Evolutionary conservation across 1,140 invertebrate genomes (phyloP), one percentile per base, ranked within the genome.

Genomic region (Octopus bimaculoides): DNA sequence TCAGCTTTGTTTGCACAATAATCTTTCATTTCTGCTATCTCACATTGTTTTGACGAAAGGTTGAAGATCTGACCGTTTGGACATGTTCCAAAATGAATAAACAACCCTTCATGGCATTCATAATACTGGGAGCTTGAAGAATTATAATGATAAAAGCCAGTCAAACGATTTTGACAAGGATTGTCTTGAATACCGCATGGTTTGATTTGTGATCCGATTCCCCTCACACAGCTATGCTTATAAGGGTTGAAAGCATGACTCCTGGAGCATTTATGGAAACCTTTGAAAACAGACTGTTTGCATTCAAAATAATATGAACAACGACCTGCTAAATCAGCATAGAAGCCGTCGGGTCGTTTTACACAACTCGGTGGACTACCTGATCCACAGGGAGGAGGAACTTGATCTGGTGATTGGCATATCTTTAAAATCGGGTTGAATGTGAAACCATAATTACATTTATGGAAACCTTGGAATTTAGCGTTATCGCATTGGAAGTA

Each of bases 241-340:
- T 79, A 12, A 4, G 82, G 81, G 76, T 84, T 81, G 77, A 83
- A 84, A 14, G 81, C 79, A 41, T 41, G 26, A 9, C 84, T 82
- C 55, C 75, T 78, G 56, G 83, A 82, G 55, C 84, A 84, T n/a
- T 79, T 81, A 52, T 54, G 78, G 75, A 82, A 83, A 14, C 77
- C 54, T 69, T 80, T 54, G 79, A 83, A 84, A 41, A 53, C 52
- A 14, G 74, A 69, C 5, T 79, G 26, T 17, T 78, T 76, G 66
- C 84, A 84, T 69, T 83, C 80, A 74, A 83, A 83, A 78, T 83
- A 84, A 77, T 83, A 80, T 14, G 82, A 78, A 56, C 84, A 84
- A 52, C 84, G 77, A n/a, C 84, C 84, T 73, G 77, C 80, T 4
- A 79, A 79, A 75, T 84, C 84, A 6, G 82, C 82, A 74, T 84